Evolutionary conservation across 2,113 vertebrate species (phyloP).

Genomic region (Coptodon rendalli): DNA sequence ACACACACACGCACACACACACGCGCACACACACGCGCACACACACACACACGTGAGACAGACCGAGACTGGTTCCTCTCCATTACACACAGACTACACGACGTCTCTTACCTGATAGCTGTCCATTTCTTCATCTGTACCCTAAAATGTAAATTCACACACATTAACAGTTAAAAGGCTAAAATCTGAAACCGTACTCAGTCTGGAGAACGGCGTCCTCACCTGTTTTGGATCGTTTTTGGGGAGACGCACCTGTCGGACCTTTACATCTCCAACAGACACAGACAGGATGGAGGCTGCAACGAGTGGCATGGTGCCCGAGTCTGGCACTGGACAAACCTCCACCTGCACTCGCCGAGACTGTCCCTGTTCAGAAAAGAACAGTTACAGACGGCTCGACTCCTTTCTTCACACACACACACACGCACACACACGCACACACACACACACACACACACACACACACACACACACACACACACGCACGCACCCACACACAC

Average conservation of each 20-base stretch:
- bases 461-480: fast-evolving
- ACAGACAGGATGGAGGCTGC: constrained; percentile 81
- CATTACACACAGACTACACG: neutral
- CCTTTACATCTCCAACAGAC: constrained; percentile 85
- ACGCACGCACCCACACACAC: fast-evolving
- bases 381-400: neutral
- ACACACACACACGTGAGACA: neutral
- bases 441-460: too few species aligned
- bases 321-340: constrained; percentile 86
- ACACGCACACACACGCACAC: too few species aligned
- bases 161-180: neutral
- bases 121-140: constrained; percentile 77
- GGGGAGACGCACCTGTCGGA: constrained; percentile 58
- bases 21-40: neutral
- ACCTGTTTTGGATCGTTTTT: constrained; percentile 65
- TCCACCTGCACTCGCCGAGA: constrained; percentile 86
- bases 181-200: neutral
- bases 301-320: constrained; percentile 90
- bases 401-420: neutral
- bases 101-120: constrained; percentile 85
- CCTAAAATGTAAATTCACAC: neutral
- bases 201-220: neutral
- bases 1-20: neutral
- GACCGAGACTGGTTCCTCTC: neutral
- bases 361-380: constrained; percentile 76